Evolutionary conservation across 2,113 vertebrate species (phyloP).

Genomic region (Bothrops jararaca): DNA sequence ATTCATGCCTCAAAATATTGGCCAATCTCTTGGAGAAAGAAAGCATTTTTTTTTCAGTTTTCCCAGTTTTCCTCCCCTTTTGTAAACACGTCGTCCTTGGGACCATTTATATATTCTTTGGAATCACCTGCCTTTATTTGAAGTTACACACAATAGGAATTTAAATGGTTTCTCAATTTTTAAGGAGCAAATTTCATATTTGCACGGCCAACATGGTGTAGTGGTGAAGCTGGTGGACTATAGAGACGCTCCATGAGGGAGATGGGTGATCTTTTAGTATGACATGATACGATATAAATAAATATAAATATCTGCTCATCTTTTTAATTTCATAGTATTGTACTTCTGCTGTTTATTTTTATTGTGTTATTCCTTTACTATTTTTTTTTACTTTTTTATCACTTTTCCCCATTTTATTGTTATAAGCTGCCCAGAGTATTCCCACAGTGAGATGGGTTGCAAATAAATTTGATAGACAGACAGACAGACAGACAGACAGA

Average conservation of each 20-base stretch:
- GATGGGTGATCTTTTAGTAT: not conserved
- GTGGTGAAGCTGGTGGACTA: not conserved
- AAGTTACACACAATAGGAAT: not conserved
- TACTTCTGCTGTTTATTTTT: not conserved
- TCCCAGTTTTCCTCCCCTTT: not conserved
- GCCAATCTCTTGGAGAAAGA: no score
- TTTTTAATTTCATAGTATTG: not conserved
- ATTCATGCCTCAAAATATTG: not conserved
- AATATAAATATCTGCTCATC: not conserved
- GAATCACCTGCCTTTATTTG: not conserved
- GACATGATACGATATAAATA: not conserved
- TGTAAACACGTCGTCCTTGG: not conserved
- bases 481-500: no score
- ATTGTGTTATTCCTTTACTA: not conserved
- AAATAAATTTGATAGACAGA: not conserved
- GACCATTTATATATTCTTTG: not conserved
- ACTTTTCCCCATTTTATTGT: not conserved
- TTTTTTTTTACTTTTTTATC: not conserved
- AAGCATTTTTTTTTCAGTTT: not conserved
- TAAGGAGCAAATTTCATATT: not conserved
- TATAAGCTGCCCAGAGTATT: not conserved
- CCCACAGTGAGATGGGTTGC: not conserved
- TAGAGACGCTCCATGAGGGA: not conserved
- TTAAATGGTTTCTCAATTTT: not conserved
- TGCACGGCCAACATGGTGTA: not conserved